Evolutionary conservation across 2,888 invertebrate species (phyloP).

Genomic region (Xestia ashworthii): DNA sequence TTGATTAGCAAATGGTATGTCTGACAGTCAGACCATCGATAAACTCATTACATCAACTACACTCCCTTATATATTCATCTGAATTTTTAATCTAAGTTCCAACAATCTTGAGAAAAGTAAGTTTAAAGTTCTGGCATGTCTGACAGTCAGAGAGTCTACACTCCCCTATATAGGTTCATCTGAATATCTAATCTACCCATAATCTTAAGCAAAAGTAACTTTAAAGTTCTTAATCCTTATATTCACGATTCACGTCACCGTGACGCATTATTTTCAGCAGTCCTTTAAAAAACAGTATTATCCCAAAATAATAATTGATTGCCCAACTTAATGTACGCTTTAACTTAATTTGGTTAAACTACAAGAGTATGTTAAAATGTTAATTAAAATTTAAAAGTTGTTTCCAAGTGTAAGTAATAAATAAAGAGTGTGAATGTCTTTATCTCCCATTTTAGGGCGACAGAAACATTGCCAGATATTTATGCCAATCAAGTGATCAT

Average conservation of each 20-base stretch:
- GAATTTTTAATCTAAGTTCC: background rate
- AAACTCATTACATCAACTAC: too few species aligned
- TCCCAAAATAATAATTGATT: conserved; percentile 49
- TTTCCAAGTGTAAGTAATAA: conserved; percentile 61
- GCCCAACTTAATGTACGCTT: conserved; percentile 45
- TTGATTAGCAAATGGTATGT: background rate
- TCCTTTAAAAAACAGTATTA: conserved; percentile 33
- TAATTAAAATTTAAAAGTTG: conserved; percentile 69
- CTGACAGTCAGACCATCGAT: too few species aligned
- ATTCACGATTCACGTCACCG: conserved; percentile 4
- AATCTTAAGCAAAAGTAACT: background rate
- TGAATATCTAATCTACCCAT: background rate
- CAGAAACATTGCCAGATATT: conserved; percentile 49
- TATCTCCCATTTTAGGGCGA: conserved; percentile 63
- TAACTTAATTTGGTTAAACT: conserved; percentile 61
- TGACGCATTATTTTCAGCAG: conserved; percentile 15
- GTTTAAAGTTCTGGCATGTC: background rate
- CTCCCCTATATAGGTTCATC: background rate
- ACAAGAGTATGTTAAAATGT: conserved; percentile 54
- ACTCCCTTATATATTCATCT: background rate
- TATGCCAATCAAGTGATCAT: conserved; percentile 48
- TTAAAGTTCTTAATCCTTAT: background rate
- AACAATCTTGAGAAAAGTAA: background rate
- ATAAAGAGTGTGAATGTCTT: conserved; percentile 68
- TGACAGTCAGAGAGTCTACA: too few species aligned